Evolutionary conservation across 1,140 invertebrate genomes (phyloP).

Genomic region (Halictus rubicundus): DNA sequence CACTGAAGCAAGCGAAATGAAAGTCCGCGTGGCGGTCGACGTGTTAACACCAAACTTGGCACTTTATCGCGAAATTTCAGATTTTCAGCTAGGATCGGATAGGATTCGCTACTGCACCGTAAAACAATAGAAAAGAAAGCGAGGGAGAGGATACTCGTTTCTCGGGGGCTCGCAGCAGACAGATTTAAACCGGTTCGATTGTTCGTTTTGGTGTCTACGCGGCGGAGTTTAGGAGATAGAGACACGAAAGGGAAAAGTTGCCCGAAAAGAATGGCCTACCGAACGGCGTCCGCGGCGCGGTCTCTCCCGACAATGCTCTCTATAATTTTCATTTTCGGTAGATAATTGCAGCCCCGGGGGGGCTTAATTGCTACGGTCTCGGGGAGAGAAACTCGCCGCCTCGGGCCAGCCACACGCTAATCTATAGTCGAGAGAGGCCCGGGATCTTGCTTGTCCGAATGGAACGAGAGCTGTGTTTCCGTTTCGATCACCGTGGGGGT

Average conservation of each 20-base stretch:
- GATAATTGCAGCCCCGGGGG: conserved; percentile 64
- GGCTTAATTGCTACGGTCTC: conserved; percentile 63
- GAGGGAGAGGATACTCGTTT: too few species aligned
- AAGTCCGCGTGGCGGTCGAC: too few species aligned
- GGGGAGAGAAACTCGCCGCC: conserved; percentile 31
- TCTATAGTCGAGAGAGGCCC: conserved; percentile 6
- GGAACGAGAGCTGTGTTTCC: conserved; percentile 32
- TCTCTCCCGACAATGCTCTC: conserved; percentile 39
- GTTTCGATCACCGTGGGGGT: conserved; percentile 31
- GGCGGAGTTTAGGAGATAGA: neutral
- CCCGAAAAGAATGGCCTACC: conserved; percentile 2
- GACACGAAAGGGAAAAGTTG: neutral
- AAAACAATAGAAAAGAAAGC: too few species aligned
- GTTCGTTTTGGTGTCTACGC: neutral
- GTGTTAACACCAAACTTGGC: too few species aligned
- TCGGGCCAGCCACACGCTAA: conserved; percentile 44
- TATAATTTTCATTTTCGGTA: conserved; percentile 74
- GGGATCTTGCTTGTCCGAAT: conserved; percentile 26
- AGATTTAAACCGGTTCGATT: neutral
- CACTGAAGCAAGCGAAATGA: too few species aligned
- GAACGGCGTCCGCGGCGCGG: neutral
- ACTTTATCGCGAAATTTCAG: too few species aligned
- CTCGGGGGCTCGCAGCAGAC: neutral
- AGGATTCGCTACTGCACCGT: too few species aligned
- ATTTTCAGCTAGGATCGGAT: too few species aligned